A percentile compares a stretch with the other conserved stretches of the same genome.
Conservation (phyloP, 1,140 invertebrate genomes). For the Anoplolepis gracilipes region DNA sequence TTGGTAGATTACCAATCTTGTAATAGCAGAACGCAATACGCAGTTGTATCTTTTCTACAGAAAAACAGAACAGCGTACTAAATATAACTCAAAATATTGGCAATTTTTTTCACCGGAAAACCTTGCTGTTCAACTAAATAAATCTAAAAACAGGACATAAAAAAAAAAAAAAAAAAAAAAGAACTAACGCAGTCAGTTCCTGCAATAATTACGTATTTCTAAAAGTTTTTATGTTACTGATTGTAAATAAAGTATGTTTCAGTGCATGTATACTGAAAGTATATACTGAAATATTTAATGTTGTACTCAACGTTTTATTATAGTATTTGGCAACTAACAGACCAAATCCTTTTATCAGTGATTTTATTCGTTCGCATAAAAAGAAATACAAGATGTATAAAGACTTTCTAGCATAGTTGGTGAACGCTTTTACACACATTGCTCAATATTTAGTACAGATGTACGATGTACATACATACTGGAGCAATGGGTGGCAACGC, state of each 20-base stretch:
- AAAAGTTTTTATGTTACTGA: not conserved
- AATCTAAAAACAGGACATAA: not conserved
- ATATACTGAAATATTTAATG: not conserved
- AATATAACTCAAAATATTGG: constrained; percentile 44
- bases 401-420: not conserved
- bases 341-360: not conserved
- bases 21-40: constrained; percentile 67
- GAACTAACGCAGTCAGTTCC: not conserved
- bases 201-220: not conserved
- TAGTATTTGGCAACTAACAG: not conserved
- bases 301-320: not conserved
- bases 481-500: constrained; percentile 67
- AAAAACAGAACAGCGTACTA: constrained; percentile 39
- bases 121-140: constrained; percentile 3
- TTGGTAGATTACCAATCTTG: constrained; percentile 58
- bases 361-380: not conserved
- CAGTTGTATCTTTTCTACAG: constrained; percentile 28
- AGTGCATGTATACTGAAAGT: no score
- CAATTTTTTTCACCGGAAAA: constrained; percentile 24
- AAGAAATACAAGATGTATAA: not conserved
- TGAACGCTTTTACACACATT: constrained; percentile 32
- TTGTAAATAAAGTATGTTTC: no score
- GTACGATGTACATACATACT: constrained; percentile 20
- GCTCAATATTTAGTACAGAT: constrained; percentile 55
- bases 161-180: not conserved